Base-by-base conservation (phyloP, 1,140 invertebrate species). In the Chironomus tepperi region DNA sequence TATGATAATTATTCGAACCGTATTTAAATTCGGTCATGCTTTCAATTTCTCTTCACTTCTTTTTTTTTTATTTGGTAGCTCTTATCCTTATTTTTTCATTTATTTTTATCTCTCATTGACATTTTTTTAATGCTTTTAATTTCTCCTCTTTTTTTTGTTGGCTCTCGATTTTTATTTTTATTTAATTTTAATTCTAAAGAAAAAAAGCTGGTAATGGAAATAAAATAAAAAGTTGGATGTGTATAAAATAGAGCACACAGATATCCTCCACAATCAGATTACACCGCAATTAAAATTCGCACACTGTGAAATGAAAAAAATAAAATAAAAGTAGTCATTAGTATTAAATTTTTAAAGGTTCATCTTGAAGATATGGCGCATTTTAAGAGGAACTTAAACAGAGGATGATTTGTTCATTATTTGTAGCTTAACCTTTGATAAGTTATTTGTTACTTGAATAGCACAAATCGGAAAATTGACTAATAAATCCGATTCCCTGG, bases 21-120 rank as follows among this genome's bases (percentile, higher is more conserved):
- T 70, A 19, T 70, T 70, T 70, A 21, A 70, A 70, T 16, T 70
- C 65, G 65, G 65, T 70, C 65, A 70, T 70, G 65, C 15, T 70
- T 70, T 16, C 65, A 70, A 19, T 70, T 70, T 70, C 18, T 19
- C 19, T 70, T 57, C 10, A n/a, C 47, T 12, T 57, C n/a, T n/a
- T n/a, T n/a, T n/a, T n/a, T n/a, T n/a, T n/a, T n/a, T n/a, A n/a
- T n/a, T n/a, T n/a, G n/a, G n/a, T n/a, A n/a, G n/a, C n/a, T n/a
- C n/a, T 57, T 57, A 34, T 34, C 24, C 24, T 34, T 34, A 34
- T 34, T 34, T 34, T 34, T n/a, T 57, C 47, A 57, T 57, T 57
- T 57, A 57, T 15, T 57, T 57, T 57, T 57, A 57, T 57, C 47
- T 57, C 12, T 9, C 47, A 57, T n/a, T 57, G 47, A 57, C 47